Base-by-base conservation (phyloP, 2,113 vertebrate species). In the Meles meles region DNA sequence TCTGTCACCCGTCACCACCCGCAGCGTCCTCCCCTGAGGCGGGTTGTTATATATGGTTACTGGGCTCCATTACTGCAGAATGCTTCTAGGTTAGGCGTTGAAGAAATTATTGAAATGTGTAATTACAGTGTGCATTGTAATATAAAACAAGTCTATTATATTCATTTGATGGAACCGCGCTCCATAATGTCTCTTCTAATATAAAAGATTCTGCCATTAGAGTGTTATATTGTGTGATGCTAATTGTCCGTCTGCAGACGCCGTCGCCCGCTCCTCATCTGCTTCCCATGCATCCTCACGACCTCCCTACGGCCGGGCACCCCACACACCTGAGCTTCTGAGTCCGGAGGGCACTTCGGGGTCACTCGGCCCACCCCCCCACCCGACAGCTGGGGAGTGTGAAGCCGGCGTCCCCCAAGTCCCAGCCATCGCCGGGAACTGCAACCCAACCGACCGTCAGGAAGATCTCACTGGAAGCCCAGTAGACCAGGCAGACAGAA, bases 31-130 rank as follows among this genome's bases (percentile, higher is more conserved):
- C n/a, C 61, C 90, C 42, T 59, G 5, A 20, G 94, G 88, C 0
- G 0, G 27, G 23, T 65, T 88, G 42, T 96, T 95, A 86, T 91
- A 79, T 91, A 91, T 86, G 86, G 85, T 44, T 59, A 52, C 82
- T 47, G 86, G 91, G 74, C 91, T 91, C 94, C 96, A 94, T 95
- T 96, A 83, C 89, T 93, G 67, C 82, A 82, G 76, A 86, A 82
- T 8, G 27, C 91, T 42, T 89, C 85, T 49, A 0, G 93, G 96
- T 85, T 72, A 93, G 37, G 86, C 83, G 34, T 72, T 82, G 96
- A 96, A 97, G 90, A 93, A 92, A 94, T 98, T 98, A 95, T 89
- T 97, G 98, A 93, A 97, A 97, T 97, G 95, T 98, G 95, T 98
- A 95, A 98, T 98, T 98, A 97, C 95, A 96, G 85, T 89, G 91